Evolutionary conservation across 2,113 vertebrate genomes (phyloP).

Genomic region (Tricholaema leucomelas): DNA sequence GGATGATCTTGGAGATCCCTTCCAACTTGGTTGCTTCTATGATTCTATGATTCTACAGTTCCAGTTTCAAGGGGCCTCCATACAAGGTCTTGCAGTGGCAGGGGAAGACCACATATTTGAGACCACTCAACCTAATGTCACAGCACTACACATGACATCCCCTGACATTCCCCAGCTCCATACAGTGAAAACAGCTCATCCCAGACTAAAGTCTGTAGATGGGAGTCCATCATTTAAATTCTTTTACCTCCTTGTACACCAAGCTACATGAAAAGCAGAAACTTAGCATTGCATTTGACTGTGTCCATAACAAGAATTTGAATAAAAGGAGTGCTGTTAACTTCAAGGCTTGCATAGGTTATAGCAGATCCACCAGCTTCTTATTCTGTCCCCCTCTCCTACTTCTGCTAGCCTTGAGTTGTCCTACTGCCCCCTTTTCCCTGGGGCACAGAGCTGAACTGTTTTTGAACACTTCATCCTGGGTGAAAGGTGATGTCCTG

Average conservation of each 20-base stretch:
- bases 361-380: background rate
- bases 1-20: no score
- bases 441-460: background rate
- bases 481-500: background rate
- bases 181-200: background rate
- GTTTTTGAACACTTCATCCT: background rate
- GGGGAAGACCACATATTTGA: background rate
- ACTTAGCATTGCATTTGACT: background rate
- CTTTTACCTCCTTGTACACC: background rate
- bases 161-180: accelerated
- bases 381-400: background rate
- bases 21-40: no score
- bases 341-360: background rate
- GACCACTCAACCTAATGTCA: accelerated
- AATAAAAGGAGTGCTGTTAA: background rate
- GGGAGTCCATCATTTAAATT: background rate
- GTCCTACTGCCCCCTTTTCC: background rate
- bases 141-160: accelerated
- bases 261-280: background rate
- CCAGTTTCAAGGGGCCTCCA: background rate
- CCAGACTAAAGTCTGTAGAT: background rate
- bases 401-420: background rate
- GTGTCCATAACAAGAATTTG: background rate
- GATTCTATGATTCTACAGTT: no score
- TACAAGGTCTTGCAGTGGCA: background rate